phyloP scores from a whole-genome alignment of 2,113 vertebrate genomes.

The Dromiciops gliroides region DNA sequence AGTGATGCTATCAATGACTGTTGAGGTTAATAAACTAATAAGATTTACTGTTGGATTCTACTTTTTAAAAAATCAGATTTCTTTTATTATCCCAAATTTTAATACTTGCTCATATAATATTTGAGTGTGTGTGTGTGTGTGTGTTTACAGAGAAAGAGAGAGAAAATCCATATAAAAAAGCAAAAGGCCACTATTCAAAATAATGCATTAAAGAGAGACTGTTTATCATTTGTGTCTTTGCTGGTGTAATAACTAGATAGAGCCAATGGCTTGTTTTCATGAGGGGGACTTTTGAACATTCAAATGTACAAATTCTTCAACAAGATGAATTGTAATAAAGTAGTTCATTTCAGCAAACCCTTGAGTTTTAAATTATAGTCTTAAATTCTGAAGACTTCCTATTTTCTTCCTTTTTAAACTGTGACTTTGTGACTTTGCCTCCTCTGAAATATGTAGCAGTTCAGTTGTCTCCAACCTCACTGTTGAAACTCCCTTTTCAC shows the following conservation, averaged over 20 bases:
- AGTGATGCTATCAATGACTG: background rate
- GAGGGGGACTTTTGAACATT: background rate
- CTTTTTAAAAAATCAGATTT: background rate
- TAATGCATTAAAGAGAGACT: background rate
- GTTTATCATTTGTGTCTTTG: background rate
- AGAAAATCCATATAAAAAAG: background rate
- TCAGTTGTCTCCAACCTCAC: background rate
- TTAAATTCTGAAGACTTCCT: background rate
- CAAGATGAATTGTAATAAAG: background rate
- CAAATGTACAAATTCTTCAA: background rate
- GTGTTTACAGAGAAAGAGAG: background rate
- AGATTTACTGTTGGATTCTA: background rate
- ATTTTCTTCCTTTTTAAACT: background rate
- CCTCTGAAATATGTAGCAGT: background rate
- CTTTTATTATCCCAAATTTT: background rate
- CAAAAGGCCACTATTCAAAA: background rate
- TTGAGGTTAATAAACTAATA: background rate
- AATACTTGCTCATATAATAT: background rate
- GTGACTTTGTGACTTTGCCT: background rate
- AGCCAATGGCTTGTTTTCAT: background rate
- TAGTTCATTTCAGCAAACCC: background rate
- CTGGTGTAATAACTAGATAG: background rate
- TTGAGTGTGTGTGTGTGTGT: background rate
- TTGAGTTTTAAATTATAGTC: background rate
- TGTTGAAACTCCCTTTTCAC: background rate